Conservation (phyloP, 1,140 invertebrate species). For the Pollicipes pollicipes region DNA sequence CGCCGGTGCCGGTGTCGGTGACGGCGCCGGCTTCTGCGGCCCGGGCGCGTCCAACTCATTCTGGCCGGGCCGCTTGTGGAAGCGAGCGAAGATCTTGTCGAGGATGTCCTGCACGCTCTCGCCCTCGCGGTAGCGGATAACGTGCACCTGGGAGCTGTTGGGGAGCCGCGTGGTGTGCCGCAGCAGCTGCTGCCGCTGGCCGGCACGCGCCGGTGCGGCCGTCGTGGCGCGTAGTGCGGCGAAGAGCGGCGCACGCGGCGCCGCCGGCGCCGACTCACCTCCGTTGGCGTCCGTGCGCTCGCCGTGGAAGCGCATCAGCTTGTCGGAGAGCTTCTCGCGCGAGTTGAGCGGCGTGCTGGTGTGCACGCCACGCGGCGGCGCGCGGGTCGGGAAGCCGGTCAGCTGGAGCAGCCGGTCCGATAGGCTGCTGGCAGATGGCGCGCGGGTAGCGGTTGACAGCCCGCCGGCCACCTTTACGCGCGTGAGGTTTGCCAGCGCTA, state of each 20-base stretch:
- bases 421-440: neutral
- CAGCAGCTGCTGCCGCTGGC: slow-evolving; percentile 1
- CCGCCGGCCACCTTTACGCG: neutral
- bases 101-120: slow-evolving; percentile 20
- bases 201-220: slow-evolving; percentile 2
- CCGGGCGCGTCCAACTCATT: neutral
- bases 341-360: neutral
- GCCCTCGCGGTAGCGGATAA: slow-evolving; percentile 20
- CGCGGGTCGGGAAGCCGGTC: neutral
- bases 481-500: neutral
- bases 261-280: neutral
- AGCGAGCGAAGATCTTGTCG: slow-evolving; percentile 17
- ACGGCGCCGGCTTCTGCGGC: neutral
- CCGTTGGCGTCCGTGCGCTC: neutral
- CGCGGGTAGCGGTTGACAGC: too few relatives aligned
- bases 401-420: neutral
- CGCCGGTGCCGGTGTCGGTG: too few relatives aligned
- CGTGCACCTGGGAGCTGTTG: slow-evolving; percentile 21
- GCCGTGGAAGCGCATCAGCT: neutral
- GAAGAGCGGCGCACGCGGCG: slow-evolving; percentile 7
- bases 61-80: neutral
- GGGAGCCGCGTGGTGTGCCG: slow-evolving; percentile 15
- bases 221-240: slow-evolving; percentile 14
- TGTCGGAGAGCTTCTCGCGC: neutral
- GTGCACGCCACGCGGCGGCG: neutral